Conservation (phyloP, 53 echinoderm and acorn worm species). For the Paelopatides confundens region DNA sequence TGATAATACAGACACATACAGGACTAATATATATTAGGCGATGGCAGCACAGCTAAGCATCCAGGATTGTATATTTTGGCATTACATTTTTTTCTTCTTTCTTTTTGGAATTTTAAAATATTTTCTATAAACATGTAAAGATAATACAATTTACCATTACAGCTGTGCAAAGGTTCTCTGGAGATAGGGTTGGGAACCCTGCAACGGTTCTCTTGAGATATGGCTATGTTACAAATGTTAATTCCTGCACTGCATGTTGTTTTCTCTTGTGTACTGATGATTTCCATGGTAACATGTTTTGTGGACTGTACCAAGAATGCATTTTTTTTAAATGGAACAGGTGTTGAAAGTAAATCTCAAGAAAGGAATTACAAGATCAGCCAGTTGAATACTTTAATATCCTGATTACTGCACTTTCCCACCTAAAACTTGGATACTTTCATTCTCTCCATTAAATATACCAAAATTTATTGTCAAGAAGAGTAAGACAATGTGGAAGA, state of each 20-base stretch:
- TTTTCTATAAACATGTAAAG: not conserved
- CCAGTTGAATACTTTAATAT: not conserved
- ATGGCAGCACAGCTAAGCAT: no score
- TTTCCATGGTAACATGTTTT: constrained; percentile 2
- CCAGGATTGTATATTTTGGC: no score
- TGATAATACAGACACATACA: no score
- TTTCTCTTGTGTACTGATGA: constrained; percentile 26
- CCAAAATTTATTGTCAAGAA: not conserved
- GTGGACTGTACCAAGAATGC: not conserved
- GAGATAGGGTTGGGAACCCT: not conserved
- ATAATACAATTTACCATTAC: not conserved
- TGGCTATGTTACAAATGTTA: not conserved
- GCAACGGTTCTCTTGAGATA: not conserved
- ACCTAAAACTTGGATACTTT: not conserved
- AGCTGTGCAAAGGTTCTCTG: not conserved
- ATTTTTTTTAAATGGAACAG: not conserved
- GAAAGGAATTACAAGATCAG: not conserved
- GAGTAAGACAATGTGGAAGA: not conserved
- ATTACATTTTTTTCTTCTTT: no score
- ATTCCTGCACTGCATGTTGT: constrained; percentile 11
- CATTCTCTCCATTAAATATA: not conserved
- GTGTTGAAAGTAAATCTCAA: not conserved
- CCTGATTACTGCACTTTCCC: not conserved
- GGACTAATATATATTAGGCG: no score
- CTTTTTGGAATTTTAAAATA: no score